These are phyloP conservation scores for Percopsis transmontana DNA, from an alignment of 2,113 vertebrate genomes.

Conservation along the genomic window DNA sequence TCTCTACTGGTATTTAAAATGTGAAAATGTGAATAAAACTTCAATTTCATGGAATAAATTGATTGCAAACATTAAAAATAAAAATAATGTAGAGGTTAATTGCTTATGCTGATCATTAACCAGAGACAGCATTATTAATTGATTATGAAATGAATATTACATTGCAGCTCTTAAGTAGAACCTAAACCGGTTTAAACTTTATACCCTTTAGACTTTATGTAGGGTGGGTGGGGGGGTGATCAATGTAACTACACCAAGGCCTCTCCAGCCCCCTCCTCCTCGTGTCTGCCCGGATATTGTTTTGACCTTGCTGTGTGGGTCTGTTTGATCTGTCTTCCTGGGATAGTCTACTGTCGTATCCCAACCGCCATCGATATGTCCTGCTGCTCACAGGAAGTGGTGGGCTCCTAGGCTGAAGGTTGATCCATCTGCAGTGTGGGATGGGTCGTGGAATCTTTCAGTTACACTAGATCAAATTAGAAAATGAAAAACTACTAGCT, in stretches of 20 bases:
- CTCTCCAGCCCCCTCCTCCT: constrained; percentile 2
- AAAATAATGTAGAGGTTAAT: neutral
- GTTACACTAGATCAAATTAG: neutral
- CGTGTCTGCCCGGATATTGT: constrained; percentile 30
- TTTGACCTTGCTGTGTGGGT: constrained; percentile 48
- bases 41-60: neutral
- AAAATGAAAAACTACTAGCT: neutral
- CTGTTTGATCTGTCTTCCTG: constrained; percentile 51
- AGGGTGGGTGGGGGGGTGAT: constrained; percentile 11
- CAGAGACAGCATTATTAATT: no score
- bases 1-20: neutral
- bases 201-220: no score
- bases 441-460: neutral
- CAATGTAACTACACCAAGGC: constrained; percentile 19
- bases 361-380: constrained; percentile 42
- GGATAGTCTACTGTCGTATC: constrained; percentile 44
- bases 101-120: neutral
- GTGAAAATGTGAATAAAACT: neutral
- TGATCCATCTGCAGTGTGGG: constrained; percentile 31
- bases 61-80: neutral
- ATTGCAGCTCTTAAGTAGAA: no score
- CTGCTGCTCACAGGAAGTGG: constrained; percentile 58
- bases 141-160: no score
- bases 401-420: constrained; percentile 32
- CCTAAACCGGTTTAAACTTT: no score